Conservation (phyloP, 2,888 invertebrate species). For the Vanessa cardui region DNA sequence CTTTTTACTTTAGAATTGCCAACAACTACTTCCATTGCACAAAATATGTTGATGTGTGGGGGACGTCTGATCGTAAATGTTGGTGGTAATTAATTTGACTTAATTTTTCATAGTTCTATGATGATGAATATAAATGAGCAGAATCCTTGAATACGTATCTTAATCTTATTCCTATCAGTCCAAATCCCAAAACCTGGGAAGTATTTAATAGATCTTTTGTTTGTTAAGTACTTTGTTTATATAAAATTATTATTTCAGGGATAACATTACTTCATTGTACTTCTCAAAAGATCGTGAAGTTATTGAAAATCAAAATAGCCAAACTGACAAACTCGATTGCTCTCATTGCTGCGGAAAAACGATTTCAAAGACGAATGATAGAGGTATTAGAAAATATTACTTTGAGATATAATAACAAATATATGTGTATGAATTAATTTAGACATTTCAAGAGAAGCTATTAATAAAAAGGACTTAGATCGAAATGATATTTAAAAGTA, state of each 20-base stretch:
- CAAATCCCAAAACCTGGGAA: too few species aligned
- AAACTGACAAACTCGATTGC: constrained; percentile 16
- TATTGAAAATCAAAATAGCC: constrained; percentile 7
- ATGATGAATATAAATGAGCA: too few species aligned
- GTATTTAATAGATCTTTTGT: too few species aligned
- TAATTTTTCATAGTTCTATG: not conserved
- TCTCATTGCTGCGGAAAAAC: constrained; percentile 22
- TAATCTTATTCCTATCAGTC: too few species aligned
- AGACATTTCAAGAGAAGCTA: too few species aligned
- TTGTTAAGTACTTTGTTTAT: not conserved
- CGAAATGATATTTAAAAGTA: too few species aligned
- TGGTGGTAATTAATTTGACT: constrained; percentile 67
- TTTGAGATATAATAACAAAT: too few species aligned
- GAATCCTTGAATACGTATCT: too few species aligned
- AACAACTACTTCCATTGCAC: constrained; percentile 66
- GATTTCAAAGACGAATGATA: not conserved
- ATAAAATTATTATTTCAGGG: constrained; percentile 48
- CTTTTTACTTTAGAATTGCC: constrained; percentile 52
- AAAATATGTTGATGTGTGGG: constrained; percentile 67
- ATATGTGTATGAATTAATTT: too few species aligned
- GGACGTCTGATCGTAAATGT: constrained; percentile 53
- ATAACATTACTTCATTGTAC: constrained; percentile 61
- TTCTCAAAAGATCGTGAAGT: constrained; percentile 46
- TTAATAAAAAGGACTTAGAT: too few species aligned
- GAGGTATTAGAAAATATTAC: constrained; percentile 21